Evolutionary conservation across 2,113 vertebrate genomes (phyloP).

Genomic region (Clarias gariepinus): DNA sequence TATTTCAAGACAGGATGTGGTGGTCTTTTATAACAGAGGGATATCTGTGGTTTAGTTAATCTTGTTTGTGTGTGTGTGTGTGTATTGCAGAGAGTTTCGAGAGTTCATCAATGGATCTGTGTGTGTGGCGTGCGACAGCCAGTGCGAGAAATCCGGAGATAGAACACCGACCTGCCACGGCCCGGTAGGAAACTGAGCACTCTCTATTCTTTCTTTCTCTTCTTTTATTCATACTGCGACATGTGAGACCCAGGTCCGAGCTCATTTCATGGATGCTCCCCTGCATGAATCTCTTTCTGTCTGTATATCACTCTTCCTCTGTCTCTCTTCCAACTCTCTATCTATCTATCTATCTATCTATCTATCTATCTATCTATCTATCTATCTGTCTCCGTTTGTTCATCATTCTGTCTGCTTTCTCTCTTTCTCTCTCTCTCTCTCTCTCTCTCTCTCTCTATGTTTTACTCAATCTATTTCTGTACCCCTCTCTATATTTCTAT

Average conservation of each 20-base stretch:
- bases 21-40: neutral
- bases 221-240: neutral
- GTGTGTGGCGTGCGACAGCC: constrained; percentile 90
- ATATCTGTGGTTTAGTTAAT: neutral
- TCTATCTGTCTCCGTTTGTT: neutral
- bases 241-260: too few species aligned
- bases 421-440: too few species aligned
- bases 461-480: neutral
- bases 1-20: neutral
- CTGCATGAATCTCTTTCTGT: neutral
- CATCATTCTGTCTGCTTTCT: too few species aligned
- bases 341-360: neutral
- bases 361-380: neutral
- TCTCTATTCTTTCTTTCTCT: neutral
- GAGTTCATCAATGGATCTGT: constrained; percentile 91
- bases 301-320: neutral
- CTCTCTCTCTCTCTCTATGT: too few species aligned
- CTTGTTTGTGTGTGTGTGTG: neutral
- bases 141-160: constrained; percentile 92
- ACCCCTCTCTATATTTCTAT: neutral
- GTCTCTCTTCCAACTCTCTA: neutral
- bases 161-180: constrained; percentile 85
- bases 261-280: neutral
- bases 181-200: constrained; percentile 75
- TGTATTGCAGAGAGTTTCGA: constrained; percentile 80